These are phyloP conservation scores for Rhorus exstirpatorius DNA, from an alignment of 2,888 invertebrate species.

Conservation along the genomic window DNA sequence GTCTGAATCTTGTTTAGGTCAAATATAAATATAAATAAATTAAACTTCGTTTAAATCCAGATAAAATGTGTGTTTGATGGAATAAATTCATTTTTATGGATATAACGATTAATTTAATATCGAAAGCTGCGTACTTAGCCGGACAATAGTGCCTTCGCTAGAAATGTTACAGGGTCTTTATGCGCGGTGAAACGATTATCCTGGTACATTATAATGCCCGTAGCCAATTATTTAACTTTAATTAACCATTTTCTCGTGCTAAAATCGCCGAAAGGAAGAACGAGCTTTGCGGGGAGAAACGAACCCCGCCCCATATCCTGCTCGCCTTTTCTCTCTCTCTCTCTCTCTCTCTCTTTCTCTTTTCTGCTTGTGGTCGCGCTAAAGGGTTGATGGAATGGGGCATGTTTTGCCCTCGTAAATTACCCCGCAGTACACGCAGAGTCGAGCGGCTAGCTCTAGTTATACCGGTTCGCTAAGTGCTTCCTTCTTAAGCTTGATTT, in stretches of 20 bases:
- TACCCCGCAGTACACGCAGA: conserved; percentile 59
- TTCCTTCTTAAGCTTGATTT: conserved; percentile 72
- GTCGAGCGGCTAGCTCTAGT: conserved; percentile 33
- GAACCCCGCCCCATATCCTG: not conserved
- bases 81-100: no score
- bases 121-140: not conserved
- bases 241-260: conserved; percentile 74
- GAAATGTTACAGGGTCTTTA: not conserved
- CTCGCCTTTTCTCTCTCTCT: no score
- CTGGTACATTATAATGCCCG: conserved; percentile 46
- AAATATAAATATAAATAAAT: no score
- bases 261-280: conserved; percentile 52
- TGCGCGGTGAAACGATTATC: not conserved
- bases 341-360: no score
- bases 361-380: conserved; percentile 31
- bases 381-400: conserved; percentile 17
- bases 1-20: no score
- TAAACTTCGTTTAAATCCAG: no score
- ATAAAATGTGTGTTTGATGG: no score
- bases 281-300: conserved; percentile 21
- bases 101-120: no score
- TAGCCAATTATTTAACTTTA: conserved; percentile 75
- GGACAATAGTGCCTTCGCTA: not conserved
- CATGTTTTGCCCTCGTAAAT: conserved; percentile 75
- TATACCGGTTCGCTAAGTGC: conserved; percentile 64